These are phyloP conservation scores for Platypus cylindrus DNA, from an alignment of 2,888 invertebrate species.

Conservation along the genomic window DNA sequence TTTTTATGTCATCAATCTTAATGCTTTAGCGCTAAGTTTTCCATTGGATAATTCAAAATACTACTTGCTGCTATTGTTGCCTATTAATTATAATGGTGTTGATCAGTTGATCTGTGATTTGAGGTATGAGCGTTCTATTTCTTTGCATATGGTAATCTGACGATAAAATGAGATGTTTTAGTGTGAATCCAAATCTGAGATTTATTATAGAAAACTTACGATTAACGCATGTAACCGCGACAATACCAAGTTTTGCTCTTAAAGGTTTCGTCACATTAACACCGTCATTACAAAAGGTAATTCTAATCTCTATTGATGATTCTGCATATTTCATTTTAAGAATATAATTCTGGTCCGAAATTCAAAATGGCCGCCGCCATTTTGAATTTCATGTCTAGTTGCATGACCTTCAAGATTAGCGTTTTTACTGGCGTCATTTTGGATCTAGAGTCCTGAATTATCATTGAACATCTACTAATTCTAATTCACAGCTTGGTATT, in stretches of 20 bases:
- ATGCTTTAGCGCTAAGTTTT: conserved; percentile 59
- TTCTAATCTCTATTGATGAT: conserved; percentile 15
- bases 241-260: conserved; percentile 68
- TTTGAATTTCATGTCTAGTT: no score
- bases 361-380: background rate
- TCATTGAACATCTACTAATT: no score
- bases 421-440: no score
- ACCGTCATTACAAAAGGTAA: conserved; percentile 69
- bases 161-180: conserved; percentile 34
- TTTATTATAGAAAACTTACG: conserved; percentile 55
- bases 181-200: conserved; percentile 47
- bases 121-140: conserved; percentile 5
- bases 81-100: conserved; percentile 40
- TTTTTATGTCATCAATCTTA: conserved; percentile 57
- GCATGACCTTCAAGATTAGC: no score
- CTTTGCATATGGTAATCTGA: background rate
- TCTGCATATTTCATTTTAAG: background rate
- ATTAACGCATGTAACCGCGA: conserved; percentile 59
- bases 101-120: conserved; percentile 15
- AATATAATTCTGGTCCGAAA: background rate
- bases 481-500: conserved; percentile 51
- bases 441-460: background rate
- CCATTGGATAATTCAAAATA: conserved; percentile 71
- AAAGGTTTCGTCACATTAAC: conserved; percentile 69
- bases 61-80: conserved; percentile 61